Base-by-base conservation (phyloP, 2,797 vertebrate genomes). In the Philypnodon macrostomus region DNA sequence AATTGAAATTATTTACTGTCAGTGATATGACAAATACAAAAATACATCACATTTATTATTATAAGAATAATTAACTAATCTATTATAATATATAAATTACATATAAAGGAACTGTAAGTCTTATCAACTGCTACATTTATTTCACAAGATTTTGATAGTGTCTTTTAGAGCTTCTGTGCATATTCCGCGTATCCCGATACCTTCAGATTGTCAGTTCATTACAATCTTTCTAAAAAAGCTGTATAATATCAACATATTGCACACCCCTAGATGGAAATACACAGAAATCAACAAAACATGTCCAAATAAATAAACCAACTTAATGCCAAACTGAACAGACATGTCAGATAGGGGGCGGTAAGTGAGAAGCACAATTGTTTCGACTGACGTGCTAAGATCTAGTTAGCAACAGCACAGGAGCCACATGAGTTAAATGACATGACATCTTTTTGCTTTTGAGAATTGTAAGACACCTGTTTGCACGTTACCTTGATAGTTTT, bases 401-500 rank as follows among this genome's bases (percentile, higher is more conserved):
- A 81, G 77, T 70, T 79, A 83, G 75, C 77, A 50, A 81, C 68
- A 83, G 68, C 80, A 80, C 61, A 80, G 71, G 78, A 80, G 80
- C 80, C 87, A 86, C 73, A 78, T 75, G 67, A 80, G 79, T 81
- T 76, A 78, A 56, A 85, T 75, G 80, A 88, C 84, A 88, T 80
- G 75, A 88, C 80, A 89, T 85, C 81, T 79, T 87, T 87, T 87
- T 87, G 77, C 78, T 87, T 23, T 88, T 85, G 85, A 89, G 79
- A 90, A 86, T 88, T 85, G 84, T 89, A 90, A 86, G 90, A 89
- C 88, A 91, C 90, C 90, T 90, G 84, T 74, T 84, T 76, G 85
- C 89, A 90, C 79, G 86, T 91, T 96, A 99, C 97, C 97, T 99
- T 99, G 88, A 99, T 98, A 79, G 96, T 99, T 93, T 99, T 99